Evolutionary conservation across 2,888 invertebrate genomes (phyloP).

Genomic region (Pantelozetes paolii): DNA sequence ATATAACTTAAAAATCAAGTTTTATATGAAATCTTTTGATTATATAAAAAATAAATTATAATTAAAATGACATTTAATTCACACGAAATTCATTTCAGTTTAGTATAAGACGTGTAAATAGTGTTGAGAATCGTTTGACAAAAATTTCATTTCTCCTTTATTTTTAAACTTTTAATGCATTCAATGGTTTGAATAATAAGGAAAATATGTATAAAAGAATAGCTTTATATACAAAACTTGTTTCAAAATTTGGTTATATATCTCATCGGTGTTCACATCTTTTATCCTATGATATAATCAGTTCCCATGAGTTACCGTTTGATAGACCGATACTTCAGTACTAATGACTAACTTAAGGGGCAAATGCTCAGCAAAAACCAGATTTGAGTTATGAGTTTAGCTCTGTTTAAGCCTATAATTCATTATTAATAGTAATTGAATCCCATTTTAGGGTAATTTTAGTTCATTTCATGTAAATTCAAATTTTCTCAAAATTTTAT

Average conservation of each 20-base stretch:
- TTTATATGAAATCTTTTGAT: too few relatives aligned
- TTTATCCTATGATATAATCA: constrained; percentile 3
- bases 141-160: neutral
- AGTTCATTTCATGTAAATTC: too few relatives aligned
- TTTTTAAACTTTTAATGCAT: neutral
- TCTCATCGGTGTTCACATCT: neutral
- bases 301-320: constrained; percentile 8
- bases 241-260: neutral
- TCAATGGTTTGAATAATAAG: neutral
- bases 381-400: neutral
- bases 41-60: too few relatives aligned
- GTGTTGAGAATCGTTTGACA: neutral
- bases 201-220: too few relatives aligned
- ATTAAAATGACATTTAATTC: too few relatives aligned
- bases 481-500: too few relatives aligned
- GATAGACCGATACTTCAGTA: neutral
- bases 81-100: too few relatives aligned
- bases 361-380: neutral
- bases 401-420: neutral
- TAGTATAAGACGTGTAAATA: too few relatives aligned
- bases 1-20: too few relatives aligned
- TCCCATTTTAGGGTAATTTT: neutral
- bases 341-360: neutral
- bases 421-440: neutral
- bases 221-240: too few relatives aligned